phyloP scores from a whole-genome alignment of 2,888 invertebrate species.

The Galeruca laticollis region DNA sequence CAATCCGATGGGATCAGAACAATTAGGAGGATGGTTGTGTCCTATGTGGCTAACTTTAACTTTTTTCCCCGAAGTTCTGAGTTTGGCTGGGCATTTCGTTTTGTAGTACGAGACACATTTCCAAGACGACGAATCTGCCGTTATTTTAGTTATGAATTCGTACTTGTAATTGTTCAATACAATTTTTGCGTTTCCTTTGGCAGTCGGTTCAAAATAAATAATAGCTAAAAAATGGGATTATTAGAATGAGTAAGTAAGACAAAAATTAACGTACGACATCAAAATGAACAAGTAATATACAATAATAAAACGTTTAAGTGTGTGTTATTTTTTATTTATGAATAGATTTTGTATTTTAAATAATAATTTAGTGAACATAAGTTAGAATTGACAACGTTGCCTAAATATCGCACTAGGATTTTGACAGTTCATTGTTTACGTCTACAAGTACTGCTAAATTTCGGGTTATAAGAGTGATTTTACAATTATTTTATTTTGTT shows the following conservation, averaged over 20 bases:
- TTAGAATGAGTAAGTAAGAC: background rate
- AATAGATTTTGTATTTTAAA: no score
- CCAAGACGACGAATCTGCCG: slow-evolving; percentile 45
- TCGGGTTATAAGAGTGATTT: no score
- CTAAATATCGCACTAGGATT: no score
- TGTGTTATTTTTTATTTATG: no score
- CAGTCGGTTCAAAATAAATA: slow-evolving; percentile 52
- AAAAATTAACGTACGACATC: background rate
- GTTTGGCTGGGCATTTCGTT: slow-evolving; percentile 51
- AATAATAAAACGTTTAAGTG: no score
- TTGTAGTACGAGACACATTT: slow-evolving; percentile 52
- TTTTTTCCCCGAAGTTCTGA: slow-evolving; percentile 48
- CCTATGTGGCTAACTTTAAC: slow-evolving; percentile 40
- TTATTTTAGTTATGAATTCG: slow-evolving; percentile 40
- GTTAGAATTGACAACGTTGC: no score
- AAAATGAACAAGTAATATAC: no score
- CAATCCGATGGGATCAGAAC: slow-evolving; percentile 28
- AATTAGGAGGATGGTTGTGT: slow-evolving; percentile 51
- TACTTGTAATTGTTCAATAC: slow-evolving; percentile 50
- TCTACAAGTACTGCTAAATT: no score
- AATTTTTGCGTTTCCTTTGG: slow-evolving; percentile 52
- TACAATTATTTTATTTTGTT: no score
- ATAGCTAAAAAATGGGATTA: slow-evolving; percentile 42
- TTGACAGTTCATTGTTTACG: no score
- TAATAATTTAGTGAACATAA: no score